phyloP scores from a whole-genome alignment of 2,797 vertebrate genomes.

The Scomberomorus guttatus region DNA sequence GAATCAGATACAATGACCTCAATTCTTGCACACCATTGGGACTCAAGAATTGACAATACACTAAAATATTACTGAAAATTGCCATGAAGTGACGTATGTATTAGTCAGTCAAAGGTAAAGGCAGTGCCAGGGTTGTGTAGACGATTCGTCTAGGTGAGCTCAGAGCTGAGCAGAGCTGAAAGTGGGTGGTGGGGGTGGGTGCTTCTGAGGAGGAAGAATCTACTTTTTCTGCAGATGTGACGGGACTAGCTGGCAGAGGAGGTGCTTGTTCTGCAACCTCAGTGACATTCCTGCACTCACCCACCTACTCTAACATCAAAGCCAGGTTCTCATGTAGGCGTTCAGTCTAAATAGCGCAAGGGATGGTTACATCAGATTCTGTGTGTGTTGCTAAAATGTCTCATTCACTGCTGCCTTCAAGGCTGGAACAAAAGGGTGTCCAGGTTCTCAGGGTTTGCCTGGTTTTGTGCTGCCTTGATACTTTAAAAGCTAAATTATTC shows the following conservation, averaged over 20 bases:
- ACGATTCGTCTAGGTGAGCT: slow-evolving; percentile 11
- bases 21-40: neutral
- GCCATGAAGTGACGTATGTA: neutral
- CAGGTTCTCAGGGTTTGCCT: neutral
- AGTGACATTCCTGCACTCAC: slow-evolving; percentile 36
- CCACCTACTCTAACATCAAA: slow-evolving; percentile 57
- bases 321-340: slow-evolving; percentile 42
- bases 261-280: slow-evolving; percentile 45
- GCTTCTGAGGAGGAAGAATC: slow-evolving; percentile 19
- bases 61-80: neutral
- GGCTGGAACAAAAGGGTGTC: neutral
- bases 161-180: neutral
- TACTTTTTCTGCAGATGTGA: slow-evolving; percentile 49
- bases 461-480: slow-evolving; percentile 1
- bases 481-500: neutral
- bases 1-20: neutral
- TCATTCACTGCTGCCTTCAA: slow-evolving; percentile 24
- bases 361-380: slow-evolving; percentile 50
- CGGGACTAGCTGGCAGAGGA: slow-evolving; percentile 34
- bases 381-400: slow-evolving; percentile 23
- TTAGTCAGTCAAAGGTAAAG: slow-evolving; percentile 28
- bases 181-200: slow-evolving; percentile 42
- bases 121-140: neutral
- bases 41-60: neutral
- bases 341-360: slow-evolving; percentile 41